Evolutionary conservation across 2,797 vertebrate genomes (phyloP).

Genomic region (Numenius phaeopus): DNA sequence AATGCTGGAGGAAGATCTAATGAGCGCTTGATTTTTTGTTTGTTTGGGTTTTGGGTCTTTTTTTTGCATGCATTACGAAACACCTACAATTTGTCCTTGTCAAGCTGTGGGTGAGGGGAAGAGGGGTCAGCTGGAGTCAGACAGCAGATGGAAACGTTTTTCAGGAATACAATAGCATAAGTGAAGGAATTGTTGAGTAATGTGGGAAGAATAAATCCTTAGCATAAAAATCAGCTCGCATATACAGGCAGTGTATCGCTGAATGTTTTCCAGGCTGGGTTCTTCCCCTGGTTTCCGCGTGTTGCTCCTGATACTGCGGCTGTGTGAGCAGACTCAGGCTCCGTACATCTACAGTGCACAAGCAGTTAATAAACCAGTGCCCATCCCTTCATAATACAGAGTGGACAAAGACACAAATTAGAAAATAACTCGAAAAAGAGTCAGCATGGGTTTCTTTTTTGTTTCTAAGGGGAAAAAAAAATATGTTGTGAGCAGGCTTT

Average conservation of each 20-base stretch:
- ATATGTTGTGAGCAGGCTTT: not conserved
- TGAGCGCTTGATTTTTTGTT: slow-evolving; percentile 34
- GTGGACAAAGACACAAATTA: not conserved
- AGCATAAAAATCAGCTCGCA: slow-evolving; percentile 20
- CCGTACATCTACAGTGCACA: not conserved
- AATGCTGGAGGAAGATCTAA: slow-evolving; percentile 49
- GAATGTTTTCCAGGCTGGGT: not conserved
- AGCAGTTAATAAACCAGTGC: not conserved
- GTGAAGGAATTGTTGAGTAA: slow-evolving; percentile 80
- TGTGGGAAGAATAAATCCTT: slow-evolving; percentile 62
- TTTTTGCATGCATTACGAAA: slow-evolving; percentile 33
- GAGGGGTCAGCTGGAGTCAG: slow-evolving; percentile 81
- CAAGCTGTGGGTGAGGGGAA: slow-evolving; percentile 44
- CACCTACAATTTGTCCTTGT: slow-evolving; percentile 64
- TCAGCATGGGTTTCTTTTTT: not conserved
- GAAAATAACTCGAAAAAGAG: not conserved
- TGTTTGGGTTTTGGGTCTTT: slow-evolving; percentile 46
- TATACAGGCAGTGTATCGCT: not conserved
- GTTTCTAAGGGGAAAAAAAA: not conserved
- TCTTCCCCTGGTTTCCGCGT: not conserved
- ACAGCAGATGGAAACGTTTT: slow-evolving; percentile 85
- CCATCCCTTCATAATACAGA: not conserved
- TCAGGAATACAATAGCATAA: slow-evolving; percentile 85
- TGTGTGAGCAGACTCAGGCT: not conserved
- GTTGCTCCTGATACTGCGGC: not conserved